Evolutionary conservation across 2,113 vertebrate species (phyloP), one percentile per base, ranked within the genome.

Genomic region (Trichomycterus rosablanca): DNA sequence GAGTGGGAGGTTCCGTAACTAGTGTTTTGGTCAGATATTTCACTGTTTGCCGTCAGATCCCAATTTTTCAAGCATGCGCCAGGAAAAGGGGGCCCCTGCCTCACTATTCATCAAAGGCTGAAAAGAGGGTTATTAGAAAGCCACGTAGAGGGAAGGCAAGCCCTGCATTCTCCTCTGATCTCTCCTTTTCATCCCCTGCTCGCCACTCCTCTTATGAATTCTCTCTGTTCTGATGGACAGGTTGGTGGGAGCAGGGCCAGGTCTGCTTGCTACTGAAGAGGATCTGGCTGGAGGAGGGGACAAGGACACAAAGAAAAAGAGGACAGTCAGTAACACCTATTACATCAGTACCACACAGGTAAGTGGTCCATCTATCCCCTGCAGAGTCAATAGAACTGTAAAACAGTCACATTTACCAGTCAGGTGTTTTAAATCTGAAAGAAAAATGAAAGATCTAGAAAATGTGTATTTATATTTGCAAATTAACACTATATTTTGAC

Each of bases 221-320:
- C 63, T 53, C 63, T 51, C 22, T n/a, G 4, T 59, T 50, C 28
- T 74, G 70, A 65, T 53, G 71, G 63, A 48, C 70, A 93, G 91
- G 83, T 77, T 84, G 0, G 75, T 89, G 69, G 85, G 82, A 73
- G 79, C 81, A 74, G 87, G 87, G 71, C 78, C 89, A 54, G 86
- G 80, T 22, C 75, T 90, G 44, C 83, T 91, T 71, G 89, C 88
- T n/a, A 58, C 24, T 7, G 63, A 68, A 0, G 80, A 88, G 0
- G 89, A 90, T 62, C 72, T 90, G 48, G 71, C 73, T 11, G 76
- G 76, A 0, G 83, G 80, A 1, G 71, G 78, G 0, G 85, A 86
- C 48, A 63, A 58, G 54, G 49, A 68, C 76, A 92, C 62, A 39
- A 76, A 90, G 54, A 81, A 79, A 66, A 83, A 69, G 77, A 89